Evolutionary conservation across 2,888 invertebrate genomes (phyloP).

Genomic region (Brachynemurus nebulosus): DNA sequence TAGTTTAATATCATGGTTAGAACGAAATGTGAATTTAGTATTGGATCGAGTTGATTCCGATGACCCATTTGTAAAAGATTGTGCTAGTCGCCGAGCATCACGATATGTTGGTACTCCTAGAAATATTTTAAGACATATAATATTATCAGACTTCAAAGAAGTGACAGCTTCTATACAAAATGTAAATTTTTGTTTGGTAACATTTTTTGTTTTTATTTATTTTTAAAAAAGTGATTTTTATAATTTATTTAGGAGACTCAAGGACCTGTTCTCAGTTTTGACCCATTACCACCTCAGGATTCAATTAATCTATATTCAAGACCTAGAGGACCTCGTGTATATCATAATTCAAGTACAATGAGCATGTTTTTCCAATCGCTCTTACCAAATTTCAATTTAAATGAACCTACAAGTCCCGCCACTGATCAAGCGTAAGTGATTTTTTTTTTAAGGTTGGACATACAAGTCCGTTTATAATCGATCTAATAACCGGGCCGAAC

Average conservation of each 20-base stretch:
- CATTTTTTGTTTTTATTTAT: not conserved
- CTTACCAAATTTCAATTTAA: conserved; percentile 52
- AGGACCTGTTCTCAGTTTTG: conserved; percentile 54
- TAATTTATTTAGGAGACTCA: conserved; percentile 27
- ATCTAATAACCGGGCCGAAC: not conserved
- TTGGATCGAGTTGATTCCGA: conserved; percentile 46
- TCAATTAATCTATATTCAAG: conserved; percentile 57
- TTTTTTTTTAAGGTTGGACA: conserved; percentile 4
- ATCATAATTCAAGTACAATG: conserved; percentile 28
- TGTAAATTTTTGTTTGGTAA: conserved; percentile 28
- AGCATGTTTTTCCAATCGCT: conserved; percentile 58
- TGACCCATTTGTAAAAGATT: conserved; percentile 46
- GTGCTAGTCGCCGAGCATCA: conserved; percentile 41
- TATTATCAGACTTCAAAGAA: conserved; percentile 57
- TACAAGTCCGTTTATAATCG: not conserved
- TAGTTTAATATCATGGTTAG: conserved; percentile 61
- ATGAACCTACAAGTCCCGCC: conserved; percentile 25
- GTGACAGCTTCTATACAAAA: conserved; percentile 42
- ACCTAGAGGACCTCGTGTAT: conserved; percentile 26
- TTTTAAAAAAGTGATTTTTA: not conserved
- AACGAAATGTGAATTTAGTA: conserved; percentile 50
- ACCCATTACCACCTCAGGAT: conserved; percentile 66
- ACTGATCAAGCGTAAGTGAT: conserved; percentile 21
- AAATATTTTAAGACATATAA: conserved; percentile 53
- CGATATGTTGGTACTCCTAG: conserved; percentile 49